phyloP scores from a whole-genome alignment of 2,888 invertebrate species.

The Phortica okadai region DNA sequence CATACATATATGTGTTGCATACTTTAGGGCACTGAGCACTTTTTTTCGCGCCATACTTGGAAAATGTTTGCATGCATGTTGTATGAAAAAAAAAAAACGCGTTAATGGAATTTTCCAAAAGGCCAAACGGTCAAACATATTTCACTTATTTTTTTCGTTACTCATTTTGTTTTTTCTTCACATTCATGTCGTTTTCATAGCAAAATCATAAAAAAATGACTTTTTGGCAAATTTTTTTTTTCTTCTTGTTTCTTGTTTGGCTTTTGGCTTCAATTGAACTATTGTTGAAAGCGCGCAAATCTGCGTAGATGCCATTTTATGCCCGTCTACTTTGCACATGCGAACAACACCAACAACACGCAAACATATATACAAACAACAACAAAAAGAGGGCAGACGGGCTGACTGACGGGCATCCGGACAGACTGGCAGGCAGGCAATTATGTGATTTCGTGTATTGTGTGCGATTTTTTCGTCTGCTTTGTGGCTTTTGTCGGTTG shows the following conservation, averaged over 20 bases:
- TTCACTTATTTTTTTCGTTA: background rate
- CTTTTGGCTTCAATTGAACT: background rate
- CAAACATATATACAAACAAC: background rate
- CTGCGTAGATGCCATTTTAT: background rate
- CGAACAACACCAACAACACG: background rate
- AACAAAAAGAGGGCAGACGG: background rate
- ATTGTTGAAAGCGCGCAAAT: constrained; percentile 10
- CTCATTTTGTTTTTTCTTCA: background rate
- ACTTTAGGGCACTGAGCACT: background rate
- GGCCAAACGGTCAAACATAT: constrained; percentile 6
- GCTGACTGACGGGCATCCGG: too few relatives aligned
- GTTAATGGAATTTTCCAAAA: constrained; percentile 16
- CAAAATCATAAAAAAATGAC: background rate
- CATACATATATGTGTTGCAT: background rate
- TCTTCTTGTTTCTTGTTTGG: background rate
- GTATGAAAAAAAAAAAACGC: background rate
- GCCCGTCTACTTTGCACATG: background rate
- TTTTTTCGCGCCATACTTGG: background rate
- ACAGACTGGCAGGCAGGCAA: background rate
- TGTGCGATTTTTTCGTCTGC: constrained; percentile 11
- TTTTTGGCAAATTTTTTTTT: constrained; percentile 2
- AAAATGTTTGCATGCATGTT: background rate
- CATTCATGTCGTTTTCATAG: background rate
- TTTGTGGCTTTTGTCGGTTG: constrained; percentile 26
- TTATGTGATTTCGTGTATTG: constrained; percentile 29